Base-by-base conservation (phyloP, 2,113 vertebrate genomes). In the Pogona vitticeps region DNA sequence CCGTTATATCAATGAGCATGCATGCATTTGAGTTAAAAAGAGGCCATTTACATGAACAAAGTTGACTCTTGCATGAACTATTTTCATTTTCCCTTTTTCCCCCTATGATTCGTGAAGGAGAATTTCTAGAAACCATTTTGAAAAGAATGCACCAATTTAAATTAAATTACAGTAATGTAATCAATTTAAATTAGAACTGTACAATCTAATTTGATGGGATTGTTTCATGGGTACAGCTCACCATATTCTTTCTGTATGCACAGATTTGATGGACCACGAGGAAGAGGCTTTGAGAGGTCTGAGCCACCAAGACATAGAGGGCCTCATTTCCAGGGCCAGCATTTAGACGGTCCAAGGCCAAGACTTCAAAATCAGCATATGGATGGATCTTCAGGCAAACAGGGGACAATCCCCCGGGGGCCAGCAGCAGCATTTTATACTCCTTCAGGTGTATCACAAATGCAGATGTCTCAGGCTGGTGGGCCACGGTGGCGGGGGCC, bases 231-330 rank as follows among this genome's bases (percentile, higher is more conserved):
- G 65, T 6, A 1, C 80, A 65, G 93, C 87, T 76, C 52, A 82
- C 85, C n/a, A 82, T 9, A 76, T 84, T 58, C 84, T 94, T 94
- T 63, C 93, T 91, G 95, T 87, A 90, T 90, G 91, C 93, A 23
- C 92, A 98, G 98, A 87, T 98, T 98, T 96, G 98, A 98, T 91
- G 97, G 96, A 82, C 96, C 98, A 83, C 96, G 94, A 88, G 96
- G 96, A 94, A 97, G 94, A 89, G 94, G 93, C 4, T 94, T 96
- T 73, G 94, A 94, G 82, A 96, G 95, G 94, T 98, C 97, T 95
- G 96, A 97, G 94, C 95, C 94, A 88, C 93, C 95, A 76, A 96
- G 95, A 89, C 96, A 92, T 86, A 96, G 93, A 94, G 96, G 96
- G 33, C 96, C 96, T 94, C 95, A 95, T 92, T 96, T 96, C 94